phyloP scores from a whole-genome alignment of 2,113 vertebrate species.

The Castor canadensis region DNA sequence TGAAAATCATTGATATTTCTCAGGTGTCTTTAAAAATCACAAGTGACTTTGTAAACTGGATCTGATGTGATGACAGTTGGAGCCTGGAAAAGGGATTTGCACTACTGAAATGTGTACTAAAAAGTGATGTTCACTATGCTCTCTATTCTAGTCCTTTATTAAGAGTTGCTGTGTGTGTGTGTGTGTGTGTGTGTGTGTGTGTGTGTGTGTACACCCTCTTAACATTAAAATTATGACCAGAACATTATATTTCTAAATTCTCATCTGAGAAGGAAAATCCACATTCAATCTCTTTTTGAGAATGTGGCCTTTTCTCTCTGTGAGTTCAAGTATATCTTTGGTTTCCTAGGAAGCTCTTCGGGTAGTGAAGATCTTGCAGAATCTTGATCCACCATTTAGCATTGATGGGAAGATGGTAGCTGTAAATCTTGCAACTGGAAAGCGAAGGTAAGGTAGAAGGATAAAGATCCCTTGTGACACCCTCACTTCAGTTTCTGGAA shows the following conservation, averaged over 20 bases:
- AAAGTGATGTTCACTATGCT: not conserved
- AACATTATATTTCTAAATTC: not conserved
- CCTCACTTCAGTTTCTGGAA: not conserved
- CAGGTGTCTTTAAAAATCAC: not conserved
- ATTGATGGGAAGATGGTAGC: conserved; percentile 94
- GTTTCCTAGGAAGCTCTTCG: conserved; percentile 92
- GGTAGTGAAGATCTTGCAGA: conserved; percentile 94
- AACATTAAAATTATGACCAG: not conserved
- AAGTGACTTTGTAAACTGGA: not conserved
- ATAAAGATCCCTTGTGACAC: not conserved
- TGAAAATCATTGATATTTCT: not conserved
- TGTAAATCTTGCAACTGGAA: conserved; percentile 93
- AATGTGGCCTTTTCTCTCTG: not conserved
- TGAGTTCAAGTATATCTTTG: conserved; percentile 46
- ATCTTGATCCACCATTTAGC: conserved; percentile 92
- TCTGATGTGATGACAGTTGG: not conserved
- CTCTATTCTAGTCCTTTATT: not conserved
- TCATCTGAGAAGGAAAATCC: not conserved
- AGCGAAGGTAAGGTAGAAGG: conserved; percentile 82
- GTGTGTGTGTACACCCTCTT: no score
- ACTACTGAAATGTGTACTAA: not conserved
- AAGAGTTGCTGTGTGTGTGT: not conserved
- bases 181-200: no score
- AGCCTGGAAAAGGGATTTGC: not conserved
- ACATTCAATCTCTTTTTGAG: not conserved